Evolutionary conservation across 2,113 vertebrate genomes (phyloP), one percentile per base, ranked within the genome.

Genomic region (Erythrolamprus reginae): DNA sequence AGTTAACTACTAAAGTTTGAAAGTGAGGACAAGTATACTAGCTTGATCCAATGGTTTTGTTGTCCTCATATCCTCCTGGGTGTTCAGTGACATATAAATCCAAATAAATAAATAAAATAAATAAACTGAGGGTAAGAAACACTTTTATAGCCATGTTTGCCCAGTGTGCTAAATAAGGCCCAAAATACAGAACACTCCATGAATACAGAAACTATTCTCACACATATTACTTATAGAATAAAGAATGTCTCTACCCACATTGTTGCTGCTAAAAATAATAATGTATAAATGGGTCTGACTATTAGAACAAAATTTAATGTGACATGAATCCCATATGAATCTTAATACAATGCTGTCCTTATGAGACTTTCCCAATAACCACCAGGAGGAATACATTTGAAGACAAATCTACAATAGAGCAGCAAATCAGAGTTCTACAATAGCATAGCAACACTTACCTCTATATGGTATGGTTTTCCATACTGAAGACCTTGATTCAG

Each of bases 401-500:
- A 19, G 0, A 83, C 28, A 48, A 88, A 26, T 6, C 12, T 0
- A 0, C 82, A 1, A 42, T 38, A 21, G 9, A 5, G 23, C 5
- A 82, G 8, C 10, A 77, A 77, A 38, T 42, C 70, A 61, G n/a
- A 15, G 42, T 70, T 47, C 47, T 91, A 21, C 33, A 2, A 33
- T 19, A 65, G 24, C 1, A 26, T n/a, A 52, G 77, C 2, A 1
- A 0, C 2, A n/a, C 55, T 70, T 90, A 96, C 96, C 94, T 5
- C 84, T n/a, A 15, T 93, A 93, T 9, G 97, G 95, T 47, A 94
- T 82, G 0, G 92, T 90, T 33, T 90, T 84, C 96, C 95, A 96
- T 28, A 95, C 94, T 19, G 97, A 96, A 61, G 90, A 91, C 82
- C 96, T 89, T 17, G 96, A 94, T 93, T 97, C 96, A 9, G 89